phyloP scores from a whole-genome alignment of 2,113 vertebrate species.

The Sinosuthora webbiana region DNA sequence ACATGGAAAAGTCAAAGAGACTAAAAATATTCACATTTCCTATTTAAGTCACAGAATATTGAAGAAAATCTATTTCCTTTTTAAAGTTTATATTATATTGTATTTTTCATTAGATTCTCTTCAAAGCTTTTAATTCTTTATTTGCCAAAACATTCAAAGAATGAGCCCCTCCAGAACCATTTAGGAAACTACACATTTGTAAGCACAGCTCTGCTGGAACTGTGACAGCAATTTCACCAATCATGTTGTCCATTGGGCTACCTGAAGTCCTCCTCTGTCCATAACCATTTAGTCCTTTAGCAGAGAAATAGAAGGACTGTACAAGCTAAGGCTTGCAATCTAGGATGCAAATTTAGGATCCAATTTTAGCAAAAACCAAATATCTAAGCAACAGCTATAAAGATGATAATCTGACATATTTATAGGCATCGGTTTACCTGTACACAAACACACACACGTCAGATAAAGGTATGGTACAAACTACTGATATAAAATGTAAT shows the following conservation, averaged over 20 bases:
- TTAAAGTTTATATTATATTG: neutral
- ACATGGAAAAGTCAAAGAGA: neutral
- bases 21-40: neutral
- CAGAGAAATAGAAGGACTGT: neutral
- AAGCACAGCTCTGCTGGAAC: neutral
- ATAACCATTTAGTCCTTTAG: neutral
- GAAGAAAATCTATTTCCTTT: neutral
- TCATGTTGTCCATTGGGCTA: neutral
- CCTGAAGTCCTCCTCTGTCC: neutral
- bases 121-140: neutral
- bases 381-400: neutral
- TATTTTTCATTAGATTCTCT: neutral
- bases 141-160: neutral
- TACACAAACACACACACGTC: rapidly evolving
- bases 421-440: neutral
- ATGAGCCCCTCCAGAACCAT: neutral
- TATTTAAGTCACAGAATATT: neutral
- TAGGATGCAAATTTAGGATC: neutral
- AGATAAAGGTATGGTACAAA: neutral
- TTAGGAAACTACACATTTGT: neutral
- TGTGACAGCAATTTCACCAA: neutral
- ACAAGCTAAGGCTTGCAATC: neutral
- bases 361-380: neutral
- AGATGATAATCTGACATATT: neutral
- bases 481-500: neutral